Percentiles rank a stretch among this genome's conserved stretches.
Evolutionary conservation across 2,797 vertebrate species (phyloP).

Genomic region (Rhinatrema bivittatum): DNA sequence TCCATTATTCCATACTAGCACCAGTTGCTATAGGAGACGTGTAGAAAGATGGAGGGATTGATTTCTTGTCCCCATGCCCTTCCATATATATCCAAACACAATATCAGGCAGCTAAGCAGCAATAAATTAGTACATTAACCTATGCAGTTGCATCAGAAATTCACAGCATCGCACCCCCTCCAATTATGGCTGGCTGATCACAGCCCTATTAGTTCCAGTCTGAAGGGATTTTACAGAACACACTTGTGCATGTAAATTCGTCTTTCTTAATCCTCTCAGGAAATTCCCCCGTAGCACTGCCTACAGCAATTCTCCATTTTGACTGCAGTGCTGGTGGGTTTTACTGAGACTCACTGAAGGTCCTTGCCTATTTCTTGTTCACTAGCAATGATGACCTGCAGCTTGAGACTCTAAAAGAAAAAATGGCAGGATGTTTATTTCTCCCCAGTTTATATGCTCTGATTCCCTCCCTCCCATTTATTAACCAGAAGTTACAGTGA

Average conservation of each 20-base stretch:
- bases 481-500: too few relatives aligned
- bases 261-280: background rate
- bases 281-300: background rate
- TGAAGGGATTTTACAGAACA: background rate
- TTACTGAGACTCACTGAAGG: background rate
- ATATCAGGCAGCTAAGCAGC: fast-evolving
- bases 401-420: background rate
- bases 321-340: background rate
- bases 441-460: too few relatives aligned
- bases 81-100: background rate
- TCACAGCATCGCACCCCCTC: background rate
- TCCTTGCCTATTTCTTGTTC: background rate
- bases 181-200: background rate
- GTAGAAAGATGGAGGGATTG: background rate
- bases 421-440: too few relatives aligned
- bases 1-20: too few relatives aligned
- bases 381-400: background rate
- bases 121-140: background rate
- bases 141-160: background rate
- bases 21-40: background rate
- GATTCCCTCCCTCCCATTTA: too few relatives aligned
- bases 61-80: background rate
- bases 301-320: background rate
- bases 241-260: background rate
- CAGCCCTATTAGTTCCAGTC: background rate